phyloP scores from a whole-genome alignment of 2,797 vertebrate genomes.

The Pelobates cultripes region DNA sequence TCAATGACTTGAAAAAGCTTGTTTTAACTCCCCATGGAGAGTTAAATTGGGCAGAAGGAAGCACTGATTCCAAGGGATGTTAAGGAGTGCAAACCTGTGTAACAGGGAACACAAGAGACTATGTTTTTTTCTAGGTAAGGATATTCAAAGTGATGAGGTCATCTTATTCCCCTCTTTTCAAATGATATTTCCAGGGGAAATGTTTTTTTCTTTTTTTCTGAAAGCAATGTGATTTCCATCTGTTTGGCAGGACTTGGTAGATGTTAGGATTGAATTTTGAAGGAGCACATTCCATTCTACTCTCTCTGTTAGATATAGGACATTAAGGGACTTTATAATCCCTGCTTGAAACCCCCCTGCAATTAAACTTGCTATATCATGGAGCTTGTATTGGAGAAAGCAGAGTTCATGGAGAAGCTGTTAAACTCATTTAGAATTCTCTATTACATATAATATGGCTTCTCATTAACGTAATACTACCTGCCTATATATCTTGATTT shows the following conservation, averaged over 20 bases:
- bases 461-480: neutral
- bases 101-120: slow-evolving; percentile 11
- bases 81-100: slow-evolving; percentile 18
- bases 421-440: neutral
- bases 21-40: slow-evolving; percentile 13
- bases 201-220: slow-evolving; percentile 33
- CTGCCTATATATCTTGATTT: neutral
- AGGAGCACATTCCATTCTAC: slow-evolving; percentile 33
- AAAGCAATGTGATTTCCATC: slow-evolving; percentile 46
- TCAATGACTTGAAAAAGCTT: slow-evolving; percentile 10
- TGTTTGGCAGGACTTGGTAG: slow-evolving; percentile 34
- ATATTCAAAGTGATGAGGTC: slow-evolving; percentile 47
- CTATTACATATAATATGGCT: too few relatives aligned
- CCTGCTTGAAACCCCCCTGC: neutral
- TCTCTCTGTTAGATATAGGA: slow-evolving; percentile 9
- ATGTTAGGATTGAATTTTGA: slow-evolving; percentile 12
- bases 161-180: slow-evolving; percentile 36
- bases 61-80: slow-evolving; percentile 5
- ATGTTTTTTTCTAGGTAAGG: slow-evolving; percentile 33
- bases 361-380: neutral
- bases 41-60: slow-evolving; percentile 25
- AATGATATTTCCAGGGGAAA: slow-evolving; percentile 39
- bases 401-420: too few relatives aligned
- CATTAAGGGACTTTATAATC: slow-evolving; percentile 15
- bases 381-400: neutral